Evolutionary conservation across 2,888 invertebrate genomes (phyloP).

Genomic region (Oscheius sp.): DNA sequence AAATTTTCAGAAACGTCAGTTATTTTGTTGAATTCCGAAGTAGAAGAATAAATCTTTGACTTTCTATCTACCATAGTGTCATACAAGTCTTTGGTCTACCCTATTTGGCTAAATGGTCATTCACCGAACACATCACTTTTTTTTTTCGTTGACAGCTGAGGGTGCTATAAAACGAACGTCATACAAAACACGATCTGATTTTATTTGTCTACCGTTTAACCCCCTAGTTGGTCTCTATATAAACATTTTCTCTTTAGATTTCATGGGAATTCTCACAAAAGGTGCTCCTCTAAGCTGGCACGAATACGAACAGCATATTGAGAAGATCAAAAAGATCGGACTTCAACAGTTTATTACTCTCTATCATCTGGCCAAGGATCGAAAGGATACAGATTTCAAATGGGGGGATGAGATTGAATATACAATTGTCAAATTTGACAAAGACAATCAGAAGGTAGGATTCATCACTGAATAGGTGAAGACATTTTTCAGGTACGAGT

Average conservation of each 20-base stretch:
- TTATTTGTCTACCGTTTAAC: neutral
- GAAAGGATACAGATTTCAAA: conserved; percentile 87
- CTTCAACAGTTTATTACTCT: conserved; percentile 93
- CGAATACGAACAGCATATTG: conserved; percentile 88
- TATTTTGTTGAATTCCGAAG: too few species aligned
- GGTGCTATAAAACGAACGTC: too few species aligned
- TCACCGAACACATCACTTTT: too few species aligned
- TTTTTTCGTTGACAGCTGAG: too few species aligned
- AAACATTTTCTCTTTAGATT: too few species aligned
- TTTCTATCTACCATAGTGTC: too few species aligned
- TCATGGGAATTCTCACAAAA: conserved; percentile 95
- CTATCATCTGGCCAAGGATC: conserved; percentile 85
- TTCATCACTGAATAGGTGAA: too few species aligned
- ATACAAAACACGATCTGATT: too few species aligned
- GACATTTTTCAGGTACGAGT: conserved; percentile 76
- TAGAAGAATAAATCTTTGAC: too few species aligned
- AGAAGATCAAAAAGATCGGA: conserved; percentile 84
- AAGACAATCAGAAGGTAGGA: conserved; percentile 77
- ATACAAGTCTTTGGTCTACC: too few species aligned
- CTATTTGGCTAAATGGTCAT: too few species aligned
- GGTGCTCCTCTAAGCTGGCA: conserved; percentile 94
- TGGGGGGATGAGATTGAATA: conserved; percentile 99
- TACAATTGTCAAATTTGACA: conserved; percentile 91
- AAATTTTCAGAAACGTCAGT: too few species aligned
- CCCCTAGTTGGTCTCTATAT: conserved; percentile 79